Evolutionary conservation across 2,113 vertebrate species (phyloP).

Genomic region (Carassius carassius): DNA sequence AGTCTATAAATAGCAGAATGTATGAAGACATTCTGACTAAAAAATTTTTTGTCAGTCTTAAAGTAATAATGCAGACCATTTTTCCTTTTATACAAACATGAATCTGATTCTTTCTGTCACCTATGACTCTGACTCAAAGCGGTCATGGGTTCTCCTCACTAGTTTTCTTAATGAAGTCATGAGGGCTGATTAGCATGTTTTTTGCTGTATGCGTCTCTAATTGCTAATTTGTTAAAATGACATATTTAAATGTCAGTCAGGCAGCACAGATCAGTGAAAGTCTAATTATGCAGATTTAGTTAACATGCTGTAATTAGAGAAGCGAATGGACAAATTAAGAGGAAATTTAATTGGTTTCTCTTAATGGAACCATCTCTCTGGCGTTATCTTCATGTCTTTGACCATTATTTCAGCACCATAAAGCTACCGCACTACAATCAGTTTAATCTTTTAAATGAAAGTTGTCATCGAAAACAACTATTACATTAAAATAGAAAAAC

Average conservation of each 20-base stretch:
- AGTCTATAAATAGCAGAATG: too few relatives aligned
- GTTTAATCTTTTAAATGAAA: conserved; percentile 3
- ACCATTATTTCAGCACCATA: conserved; percentile 17
- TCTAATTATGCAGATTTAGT: conserved; percentile 71
- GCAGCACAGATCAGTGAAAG: conserved; percentile 57
- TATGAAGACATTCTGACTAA: too few relatives aligned
- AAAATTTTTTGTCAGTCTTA: background rate
- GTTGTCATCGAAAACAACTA: background rate
- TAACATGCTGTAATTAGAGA: conserved; percentile 63
- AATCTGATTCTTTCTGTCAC: background rate
- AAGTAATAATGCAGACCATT: background rate
- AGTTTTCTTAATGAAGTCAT: conserved; percentile 60
- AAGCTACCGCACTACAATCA: background rate
- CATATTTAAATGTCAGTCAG: conserved; percentile 69
- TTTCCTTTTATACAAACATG: background rate
- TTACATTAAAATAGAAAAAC: background rate
- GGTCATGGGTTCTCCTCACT: conserved; percentile 45
- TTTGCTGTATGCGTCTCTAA: conserved; percentile 61
- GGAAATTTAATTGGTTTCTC: conserved; percentile 60
- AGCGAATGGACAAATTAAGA: conserved; percentile 64
- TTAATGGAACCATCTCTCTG: conserved; percentile 52
- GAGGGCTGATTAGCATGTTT: conserved; percentile 12
- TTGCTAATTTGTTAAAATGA: conserved; percentile 58
- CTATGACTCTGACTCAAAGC: conserved; percentile 26
- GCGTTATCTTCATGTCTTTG: conserved; percentile 22